Evolutionary conservation across 2,113 vertebrate genomes (phyloP).

Genomic region (Tinamus guttatus): DNA sequence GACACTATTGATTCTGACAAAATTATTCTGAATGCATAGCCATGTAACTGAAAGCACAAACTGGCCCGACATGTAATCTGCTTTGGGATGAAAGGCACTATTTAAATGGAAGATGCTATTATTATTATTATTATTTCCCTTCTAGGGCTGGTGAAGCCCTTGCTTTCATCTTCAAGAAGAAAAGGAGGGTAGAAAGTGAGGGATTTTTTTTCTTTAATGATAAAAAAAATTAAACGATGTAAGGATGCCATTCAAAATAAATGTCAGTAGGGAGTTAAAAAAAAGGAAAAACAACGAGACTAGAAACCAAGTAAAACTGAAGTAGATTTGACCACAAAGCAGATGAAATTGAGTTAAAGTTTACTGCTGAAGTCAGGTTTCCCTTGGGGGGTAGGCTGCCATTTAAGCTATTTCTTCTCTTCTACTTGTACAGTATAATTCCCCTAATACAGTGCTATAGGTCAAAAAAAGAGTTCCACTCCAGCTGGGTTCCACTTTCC

Average conservation of each 20-base stretch:
- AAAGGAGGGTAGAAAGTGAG: not conserved
- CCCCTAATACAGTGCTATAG: conserved; percentile 26
- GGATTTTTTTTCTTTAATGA: not conserved
- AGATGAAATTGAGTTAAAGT: conserved; percentile 45
- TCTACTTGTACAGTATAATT: conserved; percentile 37
- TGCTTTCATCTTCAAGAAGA: conserved; percentile 52
- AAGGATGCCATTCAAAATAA: conserved; percentile 13
- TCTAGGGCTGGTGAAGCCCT: not conserved
- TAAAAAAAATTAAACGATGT: not conserved
- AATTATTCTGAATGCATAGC: conserved; percentile 17
- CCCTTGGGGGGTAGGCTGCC: conserved; percentile 26
- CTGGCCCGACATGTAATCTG: not conserved
- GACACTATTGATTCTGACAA: not conserved
- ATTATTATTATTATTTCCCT: not conserved
- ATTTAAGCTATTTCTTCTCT: conserved; percentile 26
- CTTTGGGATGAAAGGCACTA: conserved; percentile 48
- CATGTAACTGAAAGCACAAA: not conserved
- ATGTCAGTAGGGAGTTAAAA: not conserved
- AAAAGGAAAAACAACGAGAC: not conserved
- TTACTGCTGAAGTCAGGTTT: conserved; percentile 31
- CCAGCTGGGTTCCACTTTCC: not conserved
- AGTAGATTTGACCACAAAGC: conserved; percentile 44
- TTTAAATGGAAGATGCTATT: conserved; percentile 28
- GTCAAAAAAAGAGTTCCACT: not conserved
- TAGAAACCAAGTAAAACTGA: not conserved